Base-by-base conservation (phyloP, 2,888 invertebrate genomes). In the Microctonus brassicae region DNA sequence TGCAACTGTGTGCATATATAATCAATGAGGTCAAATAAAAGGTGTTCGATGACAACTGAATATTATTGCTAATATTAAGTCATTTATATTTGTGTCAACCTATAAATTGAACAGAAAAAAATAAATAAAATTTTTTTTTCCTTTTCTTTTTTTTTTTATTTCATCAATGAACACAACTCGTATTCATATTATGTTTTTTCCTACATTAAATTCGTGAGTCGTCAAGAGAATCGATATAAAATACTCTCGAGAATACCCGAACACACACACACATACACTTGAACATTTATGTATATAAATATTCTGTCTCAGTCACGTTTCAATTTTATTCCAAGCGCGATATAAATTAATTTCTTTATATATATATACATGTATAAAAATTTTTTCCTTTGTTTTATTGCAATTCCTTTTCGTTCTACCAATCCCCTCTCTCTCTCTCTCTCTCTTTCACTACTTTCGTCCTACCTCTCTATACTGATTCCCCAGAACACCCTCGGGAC, bases 271-370 rank as follows among this genome's bases (percentile, higher is more conserved):
- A 42, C 3, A 55, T 55, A 24, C 24, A 55, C 17, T 17, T 47
- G 17, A 9, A 5, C 7, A 33, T 33, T 5, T 33, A 33, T 33
- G 6, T 33, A 33, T 33, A 33, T 33, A 6, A 6, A 33, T 33
- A 33, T 39, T 4, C 0, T 39, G 42, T 6, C n/a, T 26, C 34
- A 61, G 69, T 69, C 69, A 62, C 63, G 62, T 62, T 69, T 69
- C 62, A 53, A 69, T 69, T 69, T 69, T 63, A 69, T 69, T 62
- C 55, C 39, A 61, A 62, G 62, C 53, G 69, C 62, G 69, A 69
- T 69, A 62, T 69, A 69, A 69, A 69, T 69, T 69, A 69, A 69
- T 69, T 62, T 69, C 62, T 53, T 55, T 36, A 17, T 62, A 39
- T 58, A 47, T 22, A 42, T 57, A 13, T 17, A 13, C 26, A n/a